Evolutionary conservation across 2,888 invertebrate genomes (phyloP).

Genomic region (Cantharis flavilabris): DNA sequence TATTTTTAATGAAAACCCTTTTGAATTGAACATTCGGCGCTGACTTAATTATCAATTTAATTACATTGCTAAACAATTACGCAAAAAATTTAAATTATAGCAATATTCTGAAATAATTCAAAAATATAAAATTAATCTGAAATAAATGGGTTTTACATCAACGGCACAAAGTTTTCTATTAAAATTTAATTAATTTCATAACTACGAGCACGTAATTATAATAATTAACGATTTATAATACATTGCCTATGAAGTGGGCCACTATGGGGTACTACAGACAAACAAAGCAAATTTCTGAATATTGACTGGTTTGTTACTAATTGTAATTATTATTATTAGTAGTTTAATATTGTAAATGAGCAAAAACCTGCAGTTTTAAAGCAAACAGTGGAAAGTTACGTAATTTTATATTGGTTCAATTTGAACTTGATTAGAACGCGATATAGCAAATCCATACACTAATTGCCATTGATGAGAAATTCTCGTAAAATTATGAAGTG

Average conservation of each 20-base stretch:
- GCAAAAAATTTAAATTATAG: not conserved
- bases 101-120: not conserved
- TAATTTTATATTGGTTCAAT: not conserved
- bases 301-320: too few relatives aligned
- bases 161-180: too few relatives aligned
- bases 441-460: not conserved
- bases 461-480: not conserved
- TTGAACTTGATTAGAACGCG: not conserved
- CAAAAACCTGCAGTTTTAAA: not conserved
- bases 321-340: too few relatives aligned
- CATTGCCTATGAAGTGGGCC: too few relatives aligned
- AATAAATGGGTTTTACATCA: not conserved
- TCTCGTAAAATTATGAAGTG: not conserved
- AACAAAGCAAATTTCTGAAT: too few relatives aligned
- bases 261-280: too few relatives aligned
- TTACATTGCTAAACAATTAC: not conserved
- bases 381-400: not conserved
- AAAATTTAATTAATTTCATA: too few relatives aligned
- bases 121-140: not conserved
- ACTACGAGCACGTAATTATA: too few relatives aligned
- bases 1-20: not conserved
- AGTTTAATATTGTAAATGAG: too few relatives aligned
- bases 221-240: too few relatives aligned
- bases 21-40: not conserved
- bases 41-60: not conserved